Conservation (phyloP, 2,797 vertebrate genomes). For the Melanotaenia nigrans region DNA sequence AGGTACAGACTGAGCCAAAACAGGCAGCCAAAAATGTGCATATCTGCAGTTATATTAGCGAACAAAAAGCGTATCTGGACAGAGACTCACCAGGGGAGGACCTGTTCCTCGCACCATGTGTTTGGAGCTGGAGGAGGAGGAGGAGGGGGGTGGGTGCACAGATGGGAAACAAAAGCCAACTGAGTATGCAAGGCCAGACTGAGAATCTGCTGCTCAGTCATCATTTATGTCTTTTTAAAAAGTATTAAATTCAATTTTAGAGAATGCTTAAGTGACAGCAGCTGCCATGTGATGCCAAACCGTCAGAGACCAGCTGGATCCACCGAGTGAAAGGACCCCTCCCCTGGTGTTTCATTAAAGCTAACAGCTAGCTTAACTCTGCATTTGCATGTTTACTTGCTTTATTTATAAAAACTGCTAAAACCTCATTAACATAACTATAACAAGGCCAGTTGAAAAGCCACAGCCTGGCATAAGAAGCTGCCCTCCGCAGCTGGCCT, state of each 20-base stretch:
- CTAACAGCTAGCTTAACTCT: neutral
- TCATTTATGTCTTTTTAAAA: neutral
- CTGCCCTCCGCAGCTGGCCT: slow-evolving; percentile 14
- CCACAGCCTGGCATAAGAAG: neutral
- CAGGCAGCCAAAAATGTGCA: neutral
- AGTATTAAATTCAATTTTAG: neutral
- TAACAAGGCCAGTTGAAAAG: no score
- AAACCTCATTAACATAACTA: no score
- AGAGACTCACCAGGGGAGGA: slow-evolving; percentile 46
- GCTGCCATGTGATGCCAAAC: neutral
- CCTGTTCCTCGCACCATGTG: slow-evolving; percentile 67
- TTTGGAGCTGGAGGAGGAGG: slow-evolving; percentile 6
- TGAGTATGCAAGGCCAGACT: neutral
- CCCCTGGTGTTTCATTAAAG: slow-evolving; percentile 9
- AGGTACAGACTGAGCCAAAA: neutral
- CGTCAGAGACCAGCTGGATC: neutral
- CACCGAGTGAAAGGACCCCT: slow-evolving; percentile 19
- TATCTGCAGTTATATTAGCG: no score
- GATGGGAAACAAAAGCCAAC: slow-evolving; percentile 16
- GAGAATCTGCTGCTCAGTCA: neutral
- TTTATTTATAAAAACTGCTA: no score
- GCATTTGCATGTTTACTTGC: neutral
- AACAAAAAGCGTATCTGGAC: slow-evolving; percentile 15
- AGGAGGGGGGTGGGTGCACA: neutral
- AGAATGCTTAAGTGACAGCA: neutral